phyloP scores from a whole-genome alignment of 2,888 invertebrate genomes.

The Chrysotoxum bicinctum region DNA sequence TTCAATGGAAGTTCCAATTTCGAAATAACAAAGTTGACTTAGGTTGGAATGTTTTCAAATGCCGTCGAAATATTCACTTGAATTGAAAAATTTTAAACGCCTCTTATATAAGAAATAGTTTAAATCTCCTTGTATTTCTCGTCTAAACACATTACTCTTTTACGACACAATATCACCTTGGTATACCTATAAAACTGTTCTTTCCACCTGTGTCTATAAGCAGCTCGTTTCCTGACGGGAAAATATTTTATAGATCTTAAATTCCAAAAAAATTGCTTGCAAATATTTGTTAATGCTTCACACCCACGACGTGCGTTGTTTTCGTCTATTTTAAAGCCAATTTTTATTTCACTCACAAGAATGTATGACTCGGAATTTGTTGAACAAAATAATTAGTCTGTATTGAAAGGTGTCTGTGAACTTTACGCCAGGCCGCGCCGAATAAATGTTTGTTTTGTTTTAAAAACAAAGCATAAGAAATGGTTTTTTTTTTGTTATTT shows the following conservation, averaged over 20 bases:
- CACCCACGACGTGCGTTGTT: constrained; percentile 43
- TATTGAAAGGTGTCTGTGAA: constrained; percentile 39
- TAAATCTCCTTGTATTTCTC: not conserved
- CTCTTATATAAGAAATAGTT: not conserved
- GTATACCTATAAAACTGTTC: not conserved
- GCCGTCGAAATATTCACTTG: too few relatives aligned
- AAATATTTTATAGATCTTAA: constrained; percentile 17
- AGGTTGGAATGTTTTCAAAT: too few relatives aligned
- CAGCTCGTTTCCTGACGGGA: not conserved
- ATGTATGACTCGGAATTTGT: constrained; percentile 16
- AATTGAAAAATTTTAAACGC: not conserved
- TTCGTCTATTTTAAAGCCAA: constrained; percentile 39
- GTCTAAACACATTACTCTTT: not conserved
- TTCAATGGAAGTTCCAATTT: too few relatives aligned
- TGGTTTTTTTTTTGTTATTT: constrained; percentile 9
- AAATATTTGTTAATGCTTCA: constrained; percentile 33
- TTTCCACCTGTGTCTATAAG: not conserved
- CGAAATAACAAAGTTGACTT: too few relatives aligned
- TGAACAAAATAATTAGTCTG: constrained; percentile 29
- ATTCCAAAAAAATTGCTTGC: constrained; percentile 36
- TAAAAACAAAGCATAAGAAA: not conserved
- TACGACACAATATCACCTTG: not conserved
- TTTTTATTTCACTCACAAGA: constrained; percentile 35
- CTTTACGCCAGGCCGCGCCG: constrained; percentile 22
- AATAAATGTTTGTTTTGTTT: constrained; percentile 32